phyloP scores from a whole-genome alignment of 2,888 invertebrate species.

The Sympetrum striolatum region DNA sequence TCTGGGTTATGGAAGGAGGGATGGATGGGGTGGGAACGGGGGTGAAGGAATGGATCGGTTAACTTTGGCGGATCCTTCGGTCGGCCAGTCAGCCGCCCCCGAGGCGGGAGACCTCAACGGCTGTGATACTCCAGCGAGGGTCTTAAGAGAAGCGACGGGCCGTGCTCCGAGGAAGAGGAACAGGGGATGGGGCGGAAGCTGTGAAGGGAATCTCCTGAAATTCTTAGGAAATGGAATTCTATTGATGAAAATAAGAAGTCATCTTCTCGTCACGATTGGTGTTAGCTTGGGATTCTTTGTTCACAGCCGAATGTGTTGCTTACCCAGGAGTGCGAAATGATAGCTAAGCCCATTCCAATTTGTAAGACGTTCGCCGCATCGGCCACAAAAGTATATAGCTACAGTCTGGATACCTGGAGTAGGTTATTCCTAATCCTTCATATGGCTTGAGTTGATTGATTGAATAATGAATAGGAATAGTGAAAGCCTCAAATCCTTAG shows the following conservation, averaged over 20 bases:
- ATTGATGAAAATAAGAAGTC: slow-evolving; percentile 6
- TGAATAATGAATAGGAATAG: no score
- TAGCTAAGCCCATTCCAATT: no score
- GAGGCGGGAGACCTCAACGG: slow-evolving; percentile 40
- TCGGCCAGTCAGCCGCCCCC: slow-evolving; percentile 25
- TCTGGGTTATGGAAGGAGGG: neutral
- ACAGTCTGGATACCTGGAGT: no score
- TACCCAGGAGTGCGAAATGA: no score
- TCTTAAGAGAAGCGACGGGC: slow-evolving; percentile 17
- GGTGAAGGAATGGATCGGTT: neutral
- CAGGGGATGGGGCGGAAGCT: neutral
- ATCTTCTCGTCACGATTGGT: neutral
- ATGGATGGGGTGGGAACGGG: neutral
- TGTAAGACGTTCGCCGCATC: no score
- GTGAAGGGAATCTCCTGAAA: neutral
- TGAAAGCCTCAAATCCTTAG: no score
- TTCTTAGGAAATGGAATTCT: neutral
- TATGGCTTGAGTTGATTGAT: no score
- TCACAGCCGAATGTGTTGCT: no score
- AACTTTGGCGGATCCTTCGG: slow-evolving; percentile 1
- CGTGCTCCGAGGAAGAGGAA: neutral
- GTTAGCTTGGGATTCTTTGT: no score
- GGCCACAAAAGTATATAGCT: no score
- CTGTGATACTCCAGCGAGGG: neutral
- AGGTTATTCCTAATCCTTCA: no score